Evolutionary conservation across 2,113 vertebrate species (phyloP).

Genomic region (Xenus cinereus): DNA sequence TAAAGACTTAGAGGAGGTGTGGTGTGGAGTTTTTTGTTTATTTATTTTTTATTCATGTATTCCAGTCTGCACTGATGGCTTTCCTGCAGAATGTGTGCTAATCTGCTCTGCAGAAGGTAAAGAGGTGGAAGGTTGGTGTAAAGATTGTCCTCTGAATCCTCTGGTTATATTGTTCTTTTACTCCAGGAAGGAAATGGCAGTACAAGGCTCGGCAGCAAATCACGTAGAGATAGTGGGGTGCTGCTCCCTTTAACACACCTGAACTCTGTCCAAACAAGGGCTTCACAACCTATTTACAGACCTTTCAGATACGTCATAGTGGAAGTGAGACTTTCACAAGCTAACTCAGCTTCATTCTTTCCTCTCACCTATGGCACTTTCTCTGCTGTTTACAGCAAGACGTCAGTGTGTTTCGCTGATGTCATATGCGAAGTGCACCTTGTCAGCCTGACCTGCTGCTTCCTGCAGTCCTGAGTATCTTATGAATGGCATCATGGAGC

Average conservation of each 20-base stretch:
- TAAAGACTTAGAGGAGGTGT: background rate
- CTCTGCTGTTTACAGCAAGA: background rate
- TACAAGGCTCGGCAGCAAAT: background rate
- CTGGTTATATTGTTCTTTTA: background rate
- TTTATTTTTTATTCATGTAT: background rate
- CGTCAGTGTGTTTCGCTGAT: background rate
- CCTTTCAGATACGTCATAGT: background rate
- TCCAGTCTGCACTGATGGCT: background rate
- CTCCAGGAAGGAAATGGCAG: background rate
- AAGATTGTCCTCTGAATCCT: background rate
- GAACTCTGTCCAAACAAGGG: background rate
- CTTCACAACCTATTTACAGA: background rate
- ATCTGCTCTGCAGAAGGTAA: background rate
- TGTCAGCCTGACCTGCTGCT: background rate
- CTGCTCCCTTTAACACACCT: background rate
- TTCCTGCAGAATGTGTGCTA: background rate
- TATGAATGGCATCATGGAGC: background rate
- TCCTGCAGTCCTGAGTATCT: background rate
- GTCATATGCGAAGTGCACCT: background rate
- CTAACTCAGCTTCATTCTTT: background rate
- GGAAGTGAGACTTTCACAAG: background rate
- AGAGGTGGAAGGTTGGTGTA: background rate
- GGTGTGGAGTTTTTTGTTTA: background rate
- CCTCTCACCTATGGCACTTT: background rate
- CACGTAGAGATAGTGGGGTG: background rate